phyloP scores from a whole-genome alignment of 2,113 vertebrate genomes.

The Nanger granti region DNA sequence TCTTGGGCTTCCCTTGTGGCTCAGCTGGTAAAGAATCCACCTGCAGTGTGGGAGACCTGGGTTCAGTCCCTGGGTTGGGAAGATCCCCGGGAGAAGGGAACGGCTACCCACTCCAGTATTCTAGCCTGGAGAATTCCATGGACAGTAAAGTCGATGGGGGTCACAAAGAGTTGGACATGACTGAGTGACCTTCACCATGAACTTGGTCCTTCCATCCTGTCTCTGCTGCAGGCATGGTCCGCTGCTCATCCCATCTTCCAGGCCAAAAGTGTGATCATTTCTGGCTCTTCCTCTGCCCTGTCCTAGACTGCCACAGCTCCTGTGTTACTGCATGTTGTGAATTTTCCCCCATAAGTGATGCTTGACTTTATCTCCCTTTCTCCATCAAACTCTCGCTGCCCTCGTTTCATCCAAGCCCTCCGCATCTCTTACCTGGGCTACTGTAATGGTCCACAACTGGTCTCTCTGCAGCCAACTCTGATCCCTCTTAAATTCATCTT shows the following conservation, averaged over 20 bases:
- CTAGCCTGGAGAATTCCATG: not conserved
- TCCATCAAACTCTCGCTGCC: not conserved
- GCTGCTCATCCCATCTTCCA: not conserved
- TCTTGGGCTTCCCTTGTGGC: not conserved
- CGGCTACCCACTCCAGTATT: not conserved
- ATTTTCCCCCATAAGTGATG: accelerated
- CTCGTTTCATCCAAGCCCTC: not conserved
- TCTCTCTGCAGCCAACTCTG: not conserved
- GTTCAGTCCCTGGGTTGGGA: not conserved
- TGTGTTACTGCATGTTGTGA: not conserved
- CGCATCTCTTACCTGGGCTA: not conserved
- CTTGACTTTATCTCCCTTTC: not conserved
- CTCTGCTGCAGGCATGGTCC: not conserved
- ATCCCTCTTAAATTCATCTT: not conserved
- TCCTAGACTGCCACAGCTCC: not conserved
- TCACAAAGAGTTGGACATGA: not conserved
- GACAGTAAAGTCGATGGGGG: not conserved
- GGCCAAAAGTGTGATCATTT: not conserved
- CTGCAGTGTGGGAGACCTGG: not conserved
- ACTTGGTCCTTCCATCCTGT: not conserved
- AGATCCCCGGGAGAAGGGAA: not conserved
- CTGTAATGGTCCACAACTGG: not conserved
- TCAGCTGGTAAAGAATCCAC: not conserved
- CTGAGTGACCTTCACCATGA: not conserved
- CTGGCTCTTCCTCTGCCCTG: not conserved